phyloP scores from a whole-genome alignment of 2,113 vertebrate genomes.

The Rhea americana region DNA sequence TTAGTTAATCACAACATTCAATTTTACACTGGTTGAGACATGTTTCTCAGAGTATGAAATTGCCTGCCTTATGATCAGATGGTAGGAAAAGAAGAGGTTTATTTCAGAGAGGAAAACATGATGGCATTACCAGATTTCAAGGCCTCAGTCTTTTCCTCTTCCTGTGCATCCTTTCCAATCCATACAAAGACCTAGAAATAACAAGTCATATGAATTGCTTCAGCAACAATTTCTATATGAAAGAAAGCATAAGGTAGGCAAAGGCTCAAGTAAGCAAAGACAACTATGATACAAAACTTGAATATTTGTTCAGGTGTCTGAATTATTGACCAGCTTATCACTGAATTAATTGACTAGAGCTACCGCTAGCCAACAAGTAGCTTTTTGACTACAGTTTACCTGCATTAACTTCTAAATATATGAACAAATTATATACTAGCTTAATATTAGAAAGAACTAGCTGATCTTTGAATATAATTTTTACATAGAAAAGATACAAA shows the following conservation, averaged over 20 bases:
- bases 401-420: neutral
- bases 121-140: conserved; percentile 85
- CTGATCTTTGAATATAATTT: neutral
- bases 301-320: rapidly evolving
- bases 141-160: conserved; percentile 94
- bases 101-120: neutral
- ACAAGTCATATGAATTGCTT: neutral
- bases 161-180: conserved; percentile 94
- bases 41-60: neutral
- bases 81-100: neutral
- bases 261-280: neutral
- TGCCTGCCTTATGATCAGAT: neutral
- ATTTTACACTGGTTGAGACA: neutral
- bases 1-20: neutral
- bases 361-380: neutral
- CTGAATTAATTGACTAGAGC: neutral
- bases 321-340: rapidly evolving
- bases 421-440: neutral
- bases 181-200: conserved; percentile 91
- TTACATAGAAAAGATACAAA: neutral
- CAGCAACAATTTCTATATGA: neutral
- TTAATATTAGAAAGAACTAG: neutral
- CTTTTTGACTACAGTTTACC: neutral
- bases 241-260: neutral
- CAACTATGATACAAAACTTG: neutral